Evolutionary conservation across 1,140 invertebrate genomes (phyloP).

Genomic region (Periplaneta americana): DNA sequence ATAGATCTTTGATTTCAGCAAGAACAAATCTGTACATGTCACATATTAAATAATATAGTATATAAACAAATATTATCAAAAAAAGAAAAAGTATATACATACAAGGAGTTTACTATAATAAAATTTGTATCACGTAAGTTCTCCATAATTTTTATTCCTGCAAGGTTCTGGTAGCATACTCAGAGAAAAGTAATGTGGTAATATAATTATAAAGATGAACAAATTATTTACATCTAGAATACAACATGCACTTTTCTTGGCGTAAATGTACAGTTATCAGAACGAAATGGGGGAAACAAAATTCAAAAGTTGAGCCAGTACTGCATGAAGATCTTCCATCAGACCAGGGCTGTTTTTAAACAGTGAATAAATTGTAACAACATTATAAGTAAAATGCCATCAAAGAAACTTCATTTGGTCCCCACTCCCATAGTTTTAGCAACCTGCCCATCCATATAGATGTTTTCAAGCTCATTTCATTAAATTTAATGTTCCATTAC

Average conservation of each 20-base stretch:
- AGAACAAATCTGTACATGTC: no score
- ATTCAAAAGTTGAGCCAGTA: neutral
- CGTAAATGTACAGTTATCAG: neutral
- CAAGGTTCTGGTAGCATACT: neutral
- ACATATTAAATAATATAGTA: no score
- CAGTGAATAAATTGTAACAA: no score
- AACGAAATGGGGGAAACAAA: neutral
- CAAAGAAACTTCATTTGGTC: no score
- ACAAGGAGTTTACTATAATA: neutral
- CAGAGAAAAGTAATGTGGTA: neutral
- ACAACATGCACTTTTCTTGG: neutral
- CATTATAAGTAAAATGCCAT: no score
- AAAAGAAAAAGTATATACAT: no score
- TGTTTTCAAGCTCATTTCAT: no score
- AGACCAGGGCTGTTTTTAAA: neutral
- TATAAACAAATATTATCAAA: no score
- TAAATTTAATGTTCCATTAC: no score
- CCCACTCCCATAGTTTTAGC: no score
- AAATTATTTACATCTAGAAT: neutral
- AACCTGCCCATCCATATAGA: no score
- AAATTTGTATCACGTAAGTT: neutral
- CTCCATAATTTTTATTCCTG: neutral
- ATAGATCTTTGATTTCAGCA: no score
- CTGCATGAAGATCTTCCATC: neutral
- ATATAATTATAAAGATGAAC: neutral